Conservation (phyloP, 2,888 invertebrate genomes). For the Syrphus vitripennis region DNA sequence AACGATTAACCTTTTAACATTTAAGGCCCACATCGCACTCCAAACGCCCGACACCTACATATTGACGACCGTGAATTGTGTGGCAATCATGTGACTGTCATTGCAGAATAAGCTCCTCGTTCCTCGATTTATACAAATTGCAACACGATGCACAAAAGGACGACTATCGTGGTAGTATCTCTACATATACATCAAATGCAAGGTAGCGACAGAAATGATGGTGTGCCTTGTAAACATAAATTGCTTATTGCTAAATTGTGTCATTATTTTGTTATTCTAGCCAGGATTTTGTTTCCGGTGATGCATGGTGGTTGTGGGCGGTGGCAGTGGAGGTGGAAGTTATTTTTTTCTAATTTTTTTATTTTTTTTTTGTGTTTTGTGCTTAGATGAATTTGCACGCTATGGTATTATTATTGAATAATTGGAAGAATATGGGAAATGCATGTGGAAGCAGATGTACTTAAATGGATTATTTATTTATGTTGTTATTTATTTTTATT, state of each 20-base stretch:
- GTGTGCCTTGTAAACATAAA: conserved; percentile 40
- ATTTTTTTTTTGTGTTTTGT: conserved; percentile 1
- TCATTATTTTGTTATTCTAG: conserved; percentile 38
- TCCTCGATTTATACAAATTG: conserved; percentile 6
- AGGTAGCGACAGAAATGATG: neutral
- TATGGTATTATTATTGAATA: conserved; percentile 43
- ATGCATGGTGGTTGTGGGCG: neutral
- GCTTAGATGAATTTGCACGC: conserved; percentile 27
- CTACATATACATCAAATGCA: neutral
- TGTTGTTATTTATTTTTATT: neutral
- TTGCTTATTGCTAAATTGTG: conserved; percentile 42
- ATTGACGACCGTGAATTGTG: conserved; percentile 39
- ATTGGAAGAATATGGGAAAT: conserved; percentile 36
- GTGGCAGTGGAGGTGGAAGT: neutral
- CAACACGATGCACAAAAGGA: conserved; percentile 25
- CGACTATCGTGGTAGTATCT: neutral
- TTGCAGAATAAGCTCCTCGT: conserved; percentile 5
- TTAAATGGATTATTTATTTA: conserved; percentile 39
- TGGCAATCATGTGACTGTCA: conserved; percentile 47
- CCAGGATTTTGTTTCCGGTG: neutral
- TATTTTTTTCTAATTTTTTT: neutral
- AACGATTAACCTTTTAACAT: neutral
- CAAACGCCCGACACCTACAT: neutral
- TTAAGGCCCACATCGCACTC: neutral
- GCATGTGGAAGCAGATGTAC: conserved; percentile 25